Percentiles rank a stretch among this genome's conserved stretches.
Conservation (phyloP, 2,888 invertebrate genomes). For the Galerucella pusilla region DNA sequence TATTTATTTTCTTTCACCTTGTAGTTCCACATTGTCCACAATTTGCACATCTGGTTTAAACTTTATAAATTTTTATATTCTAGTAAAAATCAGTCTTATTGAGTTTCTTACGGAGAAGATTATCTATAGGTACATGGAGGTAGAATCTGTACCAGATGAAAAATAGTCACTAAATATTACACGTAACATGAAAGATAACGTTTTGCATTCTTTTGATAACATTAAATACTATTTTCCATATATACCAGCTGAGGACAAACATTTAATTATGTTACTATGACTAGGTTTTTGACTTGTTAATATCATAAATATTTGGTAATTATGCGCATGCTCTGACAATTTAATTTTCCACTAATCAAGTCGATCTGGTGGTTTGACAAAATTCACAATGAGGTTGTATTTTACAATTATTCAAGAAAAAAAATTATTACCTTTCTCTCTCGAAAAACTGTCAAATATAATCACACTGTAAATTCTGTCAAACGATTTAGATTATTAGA, state of each 20-base stretch:
- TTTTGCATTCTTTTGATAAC: not conserved
- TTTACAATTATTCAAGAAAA: too few relatives aligned
- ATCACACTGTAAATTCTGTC: too few relatives aligned
- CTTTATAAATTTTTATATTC: slow-evolving; percentile 51
- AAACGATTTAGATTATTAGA: too few relatives aligned
- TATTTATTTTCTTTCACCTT: slow-evolving; percentile 8
- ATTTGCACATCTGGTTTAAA: slow-evolving; percentile 42
- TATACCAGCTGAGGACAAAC: not conserved
- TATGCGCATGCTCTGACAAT: too few relatives aligned
- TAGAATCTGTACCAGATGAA: slow-evolving; percentile 49
- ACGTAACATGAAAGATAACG: slow-evolving; percentile 16
- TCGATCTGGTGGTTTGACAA: too few relatives aligned
- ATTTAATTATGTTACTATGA: too few relatives aligned
- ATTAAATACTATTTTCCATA: not conserved
- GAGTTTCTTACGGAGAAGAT: slow-evolving; percentile 56
- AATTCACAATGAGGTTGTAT: too few relatives aligned
- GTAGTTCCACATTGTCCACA: slow-evolving; percentile 18
- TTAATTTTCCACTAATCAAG: too few relatives aligned
- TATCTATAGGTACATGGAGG: slow-evolving; percentile 56
- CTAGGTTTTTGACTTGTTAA: too few relatives aligned
- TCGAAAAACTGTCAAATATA: too few relatives aligned
- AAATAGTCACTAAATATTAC: slow-evolving; percentile 20
- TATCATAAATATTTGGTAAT: too few relatives aligned
- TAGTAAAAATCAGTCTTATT: slow-evolving; percentile 67
- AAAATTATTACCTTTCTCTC: too few relatives aligned